Base-by-base conservation (phyloP, 2,113 vertebrate genomes). In the Larimichthys crocea region DNA sequence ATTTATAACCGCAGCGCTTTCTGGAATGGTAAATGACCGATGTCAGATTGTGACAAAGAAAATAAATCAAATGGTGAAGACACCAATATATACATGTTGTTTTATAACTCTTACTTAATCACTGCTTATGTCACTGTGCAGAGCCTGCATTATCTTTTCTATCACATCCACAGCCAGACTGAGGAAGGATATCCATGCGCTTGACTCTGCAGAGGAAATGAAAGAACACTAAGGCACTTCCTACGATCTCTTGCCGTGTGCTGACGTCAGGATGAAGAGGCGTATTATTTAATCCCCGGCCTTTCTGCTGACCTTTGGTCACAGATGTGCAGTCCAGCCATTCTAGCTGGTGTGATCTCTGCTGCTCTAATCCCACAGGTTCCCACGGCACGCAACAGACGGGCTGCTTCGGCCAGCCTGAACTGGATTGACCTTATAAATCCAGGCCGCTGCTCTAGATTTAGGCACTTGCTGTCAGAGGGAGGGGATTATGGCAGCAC, bases 381-480 rank as follows among this genome's bases (percentile, higher is more conserved):
- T 88, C 82, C 70, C 84, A 64, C 64, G 52, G 75, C 76, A 48
- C 50, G 14, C 71, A 26, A 76, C 80, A 64, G 74, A 48, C 63
- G 0, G 74, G 53, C 85, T 68, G 82, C 70, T 86, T 77, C 24
- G 66, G 74, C 50, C 72, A 46, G 20, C 44, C 78, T 92, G 89
- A 90, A 89, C 91, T 80, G 76, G 64, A 29, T 11, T 93, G 91
- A 94, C 92, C 89, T 91, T 85, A 31, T 93, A 94, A 94, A 20
- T 84, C 84, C 70, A 0, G 60, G 85, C 76, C 46, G 46, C 76
- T 79, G 71, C 74, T 86, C 87, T 80, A 76, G 84, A 92, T 93
- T 93, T 91, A 91, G 88, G 76, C 75, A 42, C 76, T 75, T 9
- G 74, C 85, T 87, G 85, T 86, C 80, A 64, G 79, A 73, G 79